A percentile compares a stretch with the other conserved stretches of the same genome.
phyloP scores from a whole-genome alignment of 1,140 invertebrate genomes.

The Thaumatotibia leucotreta region DNA sequence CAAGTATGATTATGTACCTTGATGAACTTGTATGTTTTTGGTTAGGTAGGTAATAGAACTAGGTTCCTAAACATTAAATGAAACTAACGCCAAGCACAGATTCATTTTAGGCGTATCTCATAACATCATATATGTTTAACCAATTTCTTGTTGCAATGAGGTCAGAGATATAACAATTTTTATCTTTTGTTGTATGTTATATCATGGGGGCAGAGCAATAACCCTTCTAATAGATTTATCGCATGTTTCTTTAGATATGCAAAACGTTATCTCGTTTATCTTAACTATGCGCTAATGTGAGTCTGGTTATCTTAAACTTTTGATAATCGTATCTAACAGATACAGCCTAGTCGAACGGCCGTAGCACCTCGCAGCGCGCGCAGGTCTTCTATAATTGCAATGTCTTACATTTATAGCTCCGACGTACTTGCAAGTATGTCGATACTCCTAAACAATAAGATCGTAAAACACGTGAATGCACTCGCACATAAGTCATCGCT shows the following conservation, averaged over 20 bases:
- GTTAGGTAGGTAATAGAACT: too few species aligned
- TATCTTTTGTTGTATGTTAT: constrained; percentile 13
- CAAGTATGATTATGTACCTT: too few species aligned
- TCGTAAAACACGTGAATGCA: not conserved
- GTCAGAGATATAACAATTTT: not conserved
- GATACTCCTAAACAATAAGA: not conserved
- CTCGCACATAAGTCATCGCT: not conserved
- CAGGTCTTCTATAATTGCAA: not conserved
- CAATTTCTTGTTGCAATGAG: not conserved
- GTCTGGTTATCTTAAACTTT: constrained; percentile 63
- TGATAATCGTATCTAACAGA: constrained; percentile 68
- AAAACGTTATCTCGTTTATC: constrained; percentile 73
- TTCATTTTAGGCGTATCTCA: too few species aligned
- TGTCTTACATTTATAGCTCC: not conserved
- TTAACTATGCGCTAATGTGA: constrained; percentile 71
- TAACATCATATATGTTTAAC: too few species aligned
- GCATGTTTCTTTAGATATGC: constrained; percentile 58
- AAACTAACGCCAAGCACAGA: too few species aligned
- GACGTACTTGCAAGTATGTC: not conserved
- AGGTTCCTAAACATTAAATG: too few species aligned
- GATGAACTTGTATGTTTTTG: too few species aligned
- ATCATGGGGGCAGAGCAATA: constrained; percentile 31
- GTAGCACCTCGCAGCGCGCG: constrained; percentile 23
- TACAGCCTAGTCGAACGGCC: constrained; percentile 54
- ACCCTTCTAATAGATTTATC: constrained; percentile 42